Evolutionary conservation across 1,140 invertebrate genomes (phyloP).

Genomic region (Eubasilissa regina): DNA sequence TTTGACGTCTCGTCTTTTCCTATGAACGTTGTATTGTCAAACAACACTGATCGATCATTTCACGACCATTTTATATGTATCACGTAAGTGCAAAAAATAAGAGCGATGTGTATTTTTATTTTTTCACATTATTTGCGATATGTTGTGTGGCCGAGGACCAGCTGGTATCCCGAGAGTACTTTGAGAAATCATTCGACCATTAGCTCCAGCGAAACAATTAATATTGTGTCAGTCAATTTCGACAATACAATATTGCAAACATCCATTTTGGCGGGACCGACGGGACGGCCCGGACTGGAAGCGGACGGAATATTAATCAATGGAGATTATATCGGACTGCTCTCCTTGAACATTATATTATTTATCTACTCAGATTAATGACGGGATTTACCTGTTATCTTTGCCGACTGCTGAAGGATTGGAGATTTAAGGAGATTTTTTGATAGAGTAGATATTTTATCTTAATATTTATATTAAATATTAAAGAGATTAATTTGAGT

Average conservation of each 20-base stretch:
- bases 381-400: constrained; percentile 5
- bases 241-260: constrained; percentile 35
- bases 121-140: constrained; percentile 13
- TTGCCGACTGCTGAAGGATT: neutral
- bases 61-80: too few relatives aligned
- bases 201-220: constrained; percentile 25
- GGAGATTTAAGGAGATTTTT: too few relatives aligned
- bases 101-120: constrained; percentile 12
- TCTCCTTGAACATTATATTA: constrained; percentile 24
- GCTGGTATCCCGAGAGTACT: constrained; percentile 5
- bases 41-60: too few relatives aligned
- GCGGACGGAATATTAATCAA: constrained; percentile 29
- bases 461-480: too few relatives aligned
- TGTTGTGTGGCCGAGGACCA: neutral
- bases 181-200: constrained; percentile 30
- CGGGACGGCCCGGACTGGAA: neutral
- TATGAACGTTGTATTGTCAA: too few relatives aligned
- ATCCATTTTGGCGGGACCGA: constrained; percentile 8
- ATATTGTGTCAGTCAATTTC: constrained; percentile 35
- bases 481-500: too few relatives aligned
- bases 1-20: too few relatives aligned
- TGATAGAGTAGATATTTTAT: too few relatives aligned
- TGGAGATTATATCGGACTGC: constrained; percentile 25
- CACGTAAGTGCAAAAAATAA: neutral
- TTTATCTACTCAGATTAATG: constrained; percentile 25